These are phyloP conservation scores for Lethocerus indicus DNA, from an alignment of 1,140 invertebrate genomes.

Conservation along the genomic window DNA sequence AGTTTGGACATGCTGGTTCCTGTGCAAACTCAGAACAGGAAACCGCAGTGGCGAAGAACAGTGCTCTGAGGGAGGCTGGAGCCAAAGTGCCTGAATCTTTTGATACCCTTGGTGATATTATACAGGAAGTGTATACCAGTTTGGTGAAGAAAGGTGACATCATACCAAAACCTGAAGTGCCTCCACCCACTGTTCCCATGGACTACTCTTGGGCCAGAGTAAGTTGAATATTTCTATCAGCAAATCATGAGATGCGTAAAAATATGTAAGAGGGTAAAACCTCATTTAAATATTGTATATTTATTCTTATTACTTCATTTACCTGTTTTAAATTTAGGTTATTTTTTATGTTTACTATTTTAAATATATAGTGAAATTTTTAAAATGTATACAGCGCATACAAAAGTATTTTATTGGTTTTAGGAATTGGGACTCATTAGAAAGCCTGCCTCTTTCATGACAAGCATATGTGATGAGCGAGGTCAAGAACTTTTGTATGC, in stretches of 20 bases:
- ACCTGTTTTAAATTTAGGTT: neutral
- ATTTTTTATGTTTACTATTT: neutral
- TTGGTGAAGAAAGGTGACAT: slow-evolving; percentile 71
- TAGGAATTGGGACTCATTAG: slow-evolving; percentile 93
- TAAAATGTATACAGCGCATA: neutral
- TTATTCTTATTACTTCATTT: no score
- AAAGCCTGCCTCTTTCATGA: slow-evolving; percentile 99
- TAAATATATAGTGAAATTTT: neutral
- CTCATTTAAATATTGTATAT: no score
- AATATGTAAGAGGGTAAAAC: no score
- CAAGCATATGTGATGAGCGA: slow-evolving; percentile 96
- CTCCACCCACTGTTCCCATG: slow-evolving; percentile 98
- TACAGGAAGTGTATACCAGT: slow-evolving; percentile 59
- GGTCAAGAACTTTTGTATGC: slow-evolving; percentile 96
- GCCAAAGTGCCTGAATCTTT: slow-evolving; percentile 86
- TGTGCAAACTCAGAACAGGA: slow-evolving; percentile 92
- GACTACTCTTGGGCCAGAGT: slow-evolving; percentile 97
- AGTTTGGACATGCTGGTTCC: slow-evolving; percentile 98
- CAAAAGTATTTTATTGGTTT: slow-evolving; percentile 14
- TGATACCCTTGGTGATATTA: slow-evolving; percentile 70
- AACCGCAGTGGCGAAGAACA: slow-evolving; percentile 88
- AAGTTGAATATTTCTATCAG: slow-evolving; percentile 15
- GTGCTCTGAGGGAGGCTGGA: slow-evolving; percentile 61
- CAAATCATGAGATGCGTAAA: no score
- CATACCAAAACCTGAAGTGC: slow-evolving; percentile 73